phyloP scores from a whole-genome alignment of 2,113 vertebrate species.

The Mustela lutreola region DNA sequence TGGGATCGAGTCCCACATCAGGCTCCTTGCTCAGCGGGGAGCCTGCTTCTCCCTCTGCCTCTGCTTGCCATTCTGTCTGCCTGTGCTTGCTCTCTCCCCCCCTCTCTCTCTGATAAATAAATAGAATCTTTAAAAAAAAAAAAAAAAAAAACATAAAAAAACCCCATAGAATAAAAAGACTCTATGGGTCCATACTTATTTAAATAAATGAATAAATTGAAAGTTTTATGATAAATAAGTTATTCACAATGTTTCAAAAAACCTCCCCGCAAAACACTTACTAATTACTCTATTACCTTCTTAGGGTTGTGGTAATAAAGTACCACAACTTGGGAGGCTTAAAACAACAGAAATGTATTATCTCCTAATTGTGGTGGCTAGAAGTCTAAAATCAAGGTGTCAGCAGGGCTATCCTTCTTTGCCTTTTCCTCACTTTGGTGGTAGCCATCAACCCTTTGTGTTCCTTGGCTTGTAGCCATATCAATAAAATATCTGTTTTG shows the following conservation, averaged over 20 bases:
- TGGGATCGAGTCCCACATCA: too few species aligned
- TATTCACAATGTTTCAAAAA: neutral
- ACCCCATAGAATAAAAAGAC: neutral
- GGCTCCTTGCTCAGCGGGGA: too few species aligned
- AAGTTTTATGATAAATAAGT: neutral
- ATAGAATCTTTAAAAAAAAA: too few species aligned
- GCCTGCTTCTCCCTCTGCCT: too few species aligned
- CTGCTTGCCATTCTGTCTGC: too few species aligned
- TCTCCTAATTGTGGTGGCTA: neutral
- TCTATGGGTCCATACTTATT: neutral
- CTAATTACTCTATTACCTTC: neutral
- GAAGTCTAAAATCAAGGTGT: neutral
- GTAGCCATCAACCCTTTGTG: neutral
- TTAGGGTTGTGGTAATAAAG: neutral
- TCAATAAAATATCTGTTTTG: neutral
- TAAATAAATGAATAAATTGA: neutral
- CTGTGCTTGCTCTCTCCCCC: too few species aligned
- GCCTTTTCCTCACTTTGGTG: neutral
- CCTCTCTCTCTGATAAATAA: too few species aligned
- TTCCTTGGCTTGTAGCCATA: neutral
- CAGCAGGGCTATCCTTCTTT: neutral
- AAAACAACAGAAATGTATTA: constrained; percentile 9
- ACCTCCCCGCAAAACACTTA: neutral
- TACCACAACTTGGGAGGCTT: neutral
- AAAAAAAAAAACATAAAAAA: too few species aligned